Base-by-base conservation (phyloP, 2,888 invertebrate genomes). In the Drosophila silvestris region DNA sequence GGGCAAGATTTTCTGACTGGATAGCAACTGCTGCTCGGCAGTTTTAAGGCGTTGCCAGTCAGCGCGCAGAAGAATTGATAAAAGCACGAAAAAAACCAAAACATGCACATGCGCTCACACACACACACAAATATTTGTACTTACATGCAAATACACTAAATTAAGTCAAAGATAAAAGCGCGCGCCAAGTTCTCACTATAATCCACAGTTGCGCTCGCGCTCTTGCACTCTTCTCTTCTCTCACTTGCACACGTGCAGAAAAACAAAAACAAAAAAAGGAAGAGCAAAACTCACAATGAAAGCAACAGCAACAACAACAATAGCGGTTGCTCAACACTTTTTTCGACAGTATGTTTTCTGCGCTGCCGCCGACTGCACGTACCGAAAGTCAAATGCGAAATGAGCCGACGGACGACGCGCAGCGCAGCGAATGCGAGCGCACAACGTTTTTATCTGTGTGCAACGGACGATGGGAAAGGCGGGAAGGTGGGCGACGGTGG, bases 301-400 rank as follows among this genome's bases (percentile, higher is more conserved):
- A 78, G 62, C 53, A 66, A 47, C 44, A 65, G 59, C 57, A 69
- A 65, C 63, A 76, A 71, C 72, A 74, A 61, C 47, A 69, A 68
- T 47, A 53, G 58, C 70, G 57, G 71, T 75, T 79, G 67, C 50
- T 66, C n/a, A 57, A 57, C 28, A 41, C 30, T 61, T 57, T 51
- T 72, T 67, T 68, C 51, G 64, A 76, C 70, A 68, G 58, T 76
- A 66, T 67, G 54, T 59, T 53, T 78, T 60, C 56, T 71, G 69
- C 77, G 63, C 58, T 61, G 64, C 54, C 69, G 82, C 70, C 57
- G 71, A 82, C 87, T 89, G 81, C 79, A 83, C 89, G 82, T 82
- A 79, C 83, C 90, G 81, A 89, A 84, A 84, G 89, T 83, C 85
- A 82, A 91, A 89, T 85, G 87, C 85, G 82, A 90, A 91, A 83